phyloP scores from a whole-genome alignment of 2,888 invertebrate species.

The Dasypogon diadema region DNA sequence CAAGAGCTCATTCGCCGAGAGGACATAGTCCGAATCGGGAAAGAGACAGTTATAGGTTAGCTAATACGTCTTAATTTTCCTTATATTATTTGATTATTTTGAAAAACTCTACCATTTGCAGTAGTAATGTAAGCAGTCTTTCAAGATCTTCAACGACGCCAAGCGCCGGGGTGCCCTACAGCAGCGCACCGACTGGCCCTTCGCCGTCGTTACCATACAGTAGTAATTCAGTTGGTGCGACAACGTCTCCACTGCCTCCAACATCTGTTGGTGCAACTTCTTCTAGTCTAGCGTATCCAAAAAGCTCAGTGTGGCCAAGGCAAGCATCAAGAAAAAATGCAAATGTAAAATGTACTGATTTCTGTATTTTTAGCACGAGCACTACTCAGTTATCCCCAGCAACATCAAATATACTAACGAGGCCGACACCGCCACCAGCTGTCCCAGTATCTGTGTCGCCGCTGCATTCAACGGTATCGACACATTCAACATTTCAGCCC shows the following conservation, averaged over 20 bases:
- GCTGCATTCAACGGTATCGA: constrained; percentile 68
- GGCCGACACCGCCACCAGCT: constrained; percentile 71
- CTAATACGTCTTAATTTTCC: constrained; percentile 9
- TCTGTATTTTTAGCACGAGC: constrained; percentile 62
- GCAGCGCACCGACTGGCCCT: constrained; percentile 61
- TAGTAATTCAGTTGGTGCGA: constrained; percentile 60
- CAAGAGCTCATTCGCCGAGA: constrained; percentile 79
- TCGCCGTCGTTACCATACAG: constrained; percentile 64
- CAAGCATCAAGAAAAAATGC: constrained; percentile 54
- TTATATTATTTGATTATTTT: too few species aligned
- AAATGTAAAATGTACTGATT: constrained; percentile 22
- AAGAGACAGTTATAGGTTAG: constrained; percentile 87
- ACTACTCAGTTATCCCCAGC: constrained; percentile 69
- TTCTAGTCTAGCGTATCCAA: constrained; percentile 64
- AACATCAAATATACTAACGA: constrained; percentile 69
- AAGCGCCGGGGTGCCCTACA: constrained; percentile 59
- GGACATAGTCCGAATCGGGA: constrained; percentile 84
- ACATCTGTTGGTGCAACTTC: constrained; percentile 58
- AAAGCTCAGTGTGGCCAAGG: constrained; percentile 66
- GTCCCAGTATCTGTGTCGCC: constrained; percentile 57
- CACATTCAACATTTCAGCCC: constrained; percentile 71
- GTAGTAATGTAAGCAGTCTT: constrained; percentile 87
- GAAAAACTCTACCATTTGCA: constrained; percentile 67
- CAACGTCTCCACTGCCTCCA: constrained; percentile 65
- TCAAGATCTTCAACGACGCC: constrained; percentile 74